Base-by-base conservation (phyloP, 2,113 vertebrate genomes). In the Myotis davidii region DNA sequence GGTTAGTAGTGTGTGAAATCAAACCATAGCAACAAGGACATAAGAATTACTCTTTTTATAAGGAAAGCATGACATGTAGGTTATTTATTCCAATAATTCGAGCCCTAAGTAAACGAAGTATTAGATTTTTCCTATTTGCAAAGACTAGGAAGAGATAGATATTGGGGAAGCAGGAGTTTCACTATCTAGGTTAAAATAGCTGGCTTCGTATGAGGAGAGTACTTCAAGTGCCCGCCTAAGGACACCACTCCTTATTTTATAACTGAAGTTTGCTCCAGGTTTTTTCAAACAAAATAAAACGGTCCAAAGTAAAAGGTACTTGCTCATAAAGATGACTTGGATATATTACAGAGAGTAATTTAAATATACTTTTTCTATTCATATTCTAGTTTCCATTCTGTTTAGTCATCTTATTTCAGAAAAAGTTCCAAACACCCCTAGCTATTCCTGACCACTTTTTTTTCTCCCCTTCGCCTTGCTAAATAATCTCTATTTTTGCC, bases 41-140 rank as follows among this genome's bases (percentile, higher is more conserved):
- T 4, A 70, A 65, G 61, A 93, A 67, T 91, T 70, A 54, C 72
- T 54, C 59, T 85, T 82, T 64, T 83, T 92, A 73, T 42, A 86
- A 88, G 32, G 21, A 72, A 92, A 32, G 25, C 10, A 54, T 39
- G 56, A 5, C n/a, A 70, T 23, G n/a, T n/a, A 13, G 45, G 29
- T 64, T 54, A 48, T 84, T 88, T 90, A 27, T 37, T 77, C 73
- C 23, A 87, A 86, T 73, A 61, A 81, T 39, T 20, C 2, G 59
- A 86, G 70, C n/a, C n/a, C 50, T 69, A 59, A 52, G 2, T 25
- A 32, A 88, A 42, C 18, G 50, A 85, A 85, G 25, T 21, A 42
- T 29, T 85, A 85, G n/a, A 42, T 54, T 82, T 73, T 81, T 50
- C n/a, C 45, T 20, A 25, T 81, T 52, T 67, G 78, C 64, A 69